Base-by-base conservation (phyloP, 2,113 vertebrate genomes). In the Osmerus mordax region DNA sequence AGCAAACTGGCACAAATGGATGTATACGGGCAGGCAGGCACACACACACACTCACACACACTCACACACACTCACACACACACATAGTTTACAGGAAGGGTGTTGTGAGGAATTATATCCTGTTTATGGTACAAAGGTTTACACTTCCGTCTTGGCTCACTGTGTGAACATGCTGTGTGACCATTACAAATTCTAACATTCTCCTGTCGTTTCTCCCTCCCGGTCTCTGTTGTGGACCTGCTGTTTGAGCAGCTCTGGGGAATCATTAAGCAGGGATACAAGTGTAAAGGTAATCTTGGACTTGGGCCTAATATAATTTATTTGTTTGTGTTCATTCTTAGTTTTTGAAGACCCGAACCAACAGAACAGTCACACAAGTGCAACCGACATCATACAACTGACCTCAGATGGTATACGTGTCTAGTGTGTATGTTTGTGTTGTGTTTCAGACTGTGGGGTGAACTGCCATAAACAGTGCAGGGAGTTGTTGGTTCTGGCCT, bases 181-280 rank as follows among this genome's bases (percentile, higher is more conserved):
- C n/a, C n/a, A 84, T 69, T 82, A 87, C 77, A 86, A 67, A 71
- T 82, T 74, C 32, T 90, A 56, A 73, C 67, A 53, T 78, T 63
- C 67, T 65, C 56, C 64, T 76, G 41, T 36, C 5, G 5, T 71
- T 67, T 15, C 54, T 54, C 13, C 21, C 75, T 76, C 81, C 73
- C 75, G 80, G 87, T 78, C 3, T 63, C 71, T 77, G 79, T 52
- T 65, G 29, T 3, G 81, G 81, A 68, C 74, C 84, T 85, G 14
- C 90, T 76, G 89, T 79, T 91, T 89, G 86, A 92, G 73, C 93
- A 99, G 97, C 95, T 99, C 68, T 99, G 97, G 97, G 97, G 97
- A 70, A 97, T 99, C 90, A 98, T 99, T 92, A 99, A 98, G 85
- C 97, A 99, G 91, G 97, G 97, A 83, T 97, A 94, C 92, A 99